Conservation (phyloP, 1,140 invertebrate species). For the Amphibalanus amphitrite region DNA sequence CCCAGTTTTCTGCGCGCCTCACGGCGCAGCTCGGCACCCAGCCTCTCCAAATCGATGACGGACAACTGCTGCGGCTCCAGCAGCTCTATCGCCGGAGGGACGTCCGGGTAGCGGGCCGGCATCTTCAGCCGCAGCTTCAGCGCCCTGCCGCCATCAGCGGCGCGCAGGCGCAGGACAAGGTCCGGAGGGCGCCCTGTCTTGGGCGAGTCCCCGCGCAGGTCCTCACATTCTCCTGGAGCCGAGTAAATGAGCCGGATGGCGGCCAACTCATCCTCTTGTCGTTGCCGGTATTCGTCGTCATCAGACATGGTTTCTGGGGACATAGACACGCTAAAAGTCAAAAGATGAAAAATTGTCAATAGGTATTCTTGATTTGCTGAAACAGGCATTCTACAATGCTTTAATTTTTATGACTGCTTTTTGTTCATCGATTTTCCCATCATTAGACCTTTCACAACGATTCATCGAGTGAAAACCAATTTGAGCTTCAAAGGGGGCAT, state of each 20-base stretch:
- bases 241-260: not conserved
- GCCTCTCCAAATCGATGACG: not conserved
- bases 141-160: not conserved
- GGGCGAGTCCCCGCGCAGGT: constrained; percentile 16
- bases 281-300: not conserved
- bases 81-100: not conserved
- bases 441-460: too few species aligned
- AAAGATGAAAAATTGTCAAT: too few species aligned
- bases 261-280: not conserved
- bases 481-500: too few species aligned
- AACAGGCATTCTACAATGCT: too few species aligned
- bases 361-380: too few species aligned
- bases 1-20: not conserved
- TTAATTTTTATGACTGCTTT: too few species aligned
- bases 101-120: not conserved
- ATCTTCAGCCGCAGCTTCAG: not conserved
- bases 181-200: constrained; percentile 15
- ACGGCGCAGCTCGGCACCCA: not conserved
- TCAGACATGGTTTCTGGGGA: too few species aligned
- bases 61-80: not conserved
- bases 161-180: constrained; percentile 8
- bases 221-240: constrained; percentile 8
- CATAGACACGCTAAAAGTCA: too few species aligned
- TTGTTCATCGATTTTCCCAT: too few species aligned
- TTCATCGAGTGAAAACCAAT: too few species aligned